Percentiles rank a stretch among this genome's conserved stretches.
These are phyloP conservation scores for Lathronympha strigana DNA, from an alignment of 2,888 invertebrate species.

Conservation along the genomic window DNA sequence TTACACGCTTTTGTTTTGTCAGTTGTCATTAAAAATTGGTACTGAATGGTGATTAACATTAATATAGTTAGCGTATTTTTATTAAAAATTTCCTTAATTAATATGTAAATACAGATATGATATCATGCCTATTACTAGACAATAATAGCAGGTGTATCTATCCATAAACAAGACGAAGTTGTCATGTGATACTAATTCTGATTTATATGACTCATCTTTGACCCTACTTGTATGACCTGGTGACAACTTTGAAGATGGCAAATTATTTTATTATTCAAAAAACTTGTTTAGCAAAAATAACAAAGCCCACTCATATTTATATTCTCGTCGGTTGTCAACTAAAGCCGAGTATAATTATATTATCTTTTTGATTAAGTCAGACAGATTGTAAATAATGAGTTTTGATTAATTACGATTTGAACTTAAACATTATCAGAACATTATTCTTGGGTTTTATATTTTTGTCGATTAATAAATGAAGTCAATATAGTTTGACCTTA, in stretches of 20 bases:
- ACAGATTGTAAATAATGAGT: too few species aligned
- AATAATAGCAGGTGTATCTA: conserved; percentile 5
- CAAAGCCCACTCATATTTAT: conserved; percentile 1
- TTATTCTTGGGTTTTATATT: too few species aligned
- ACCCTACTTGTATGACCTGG: not conserved
- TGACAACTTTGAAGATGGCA: conserved; percentile 4
- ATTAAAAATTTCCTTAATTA: too few species aligned
- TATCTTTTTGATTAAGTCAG: too few species aligned
- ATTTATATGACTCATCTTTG: not conserved
- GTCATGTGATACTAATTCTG: conserved; percentile 3
- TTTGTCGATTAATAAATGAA: too few species aligned
- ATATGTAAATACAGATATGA: not conserved
- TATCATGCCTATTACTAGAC: not conserved
- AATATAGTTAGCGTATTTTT: too few species aligned
- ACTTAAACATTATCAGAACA: too few species aligned
- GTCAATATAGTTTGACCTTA: not conserved
- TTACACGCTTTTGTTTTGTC: too few species aligned
- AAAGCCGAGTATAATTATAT: too few species aligned
- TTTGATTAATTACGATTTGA: too few species aligned
- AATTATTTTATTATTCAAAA: conserved; percentile 4
- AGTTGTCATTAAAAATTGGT: too few species aligned
- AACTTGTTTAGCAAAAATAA: conserved; percentile 1
- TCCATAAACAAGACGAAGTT: not conserved
- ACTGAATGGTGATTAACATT: too few species aligned
- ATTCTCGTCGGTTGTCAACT: not conserved